phyloP scores from a whole-genome alignment of 2,113 vertebrate genomes.

The Pollachius pollachius region DNA sequence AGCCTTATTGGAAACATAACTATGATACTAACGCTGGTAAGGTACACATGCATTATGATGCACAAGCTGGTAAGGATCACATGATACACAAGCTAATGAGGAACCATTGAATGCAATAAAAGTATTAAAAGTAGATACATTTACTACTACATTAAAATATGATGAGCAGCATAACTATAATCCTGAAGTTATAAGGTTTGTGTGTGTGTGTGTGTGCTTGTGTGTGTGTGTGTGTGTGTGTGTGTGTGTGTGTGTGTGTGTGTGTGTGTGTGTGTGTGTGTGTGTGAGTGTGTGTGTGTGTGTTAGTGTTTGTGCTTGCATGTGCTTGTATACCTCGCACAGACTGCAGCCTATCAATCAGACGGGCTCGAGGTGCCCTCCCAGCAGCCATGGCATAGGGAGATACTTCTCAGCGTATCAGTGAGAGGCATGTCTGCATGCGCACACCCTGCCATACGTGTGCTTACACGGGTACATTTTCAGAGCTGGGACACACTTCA shows the following conservation, averaged over 20 bases:
- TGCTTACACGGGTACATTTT: constrained; percentile 52
- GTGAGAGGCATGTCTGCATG: constrained; percentile 21
- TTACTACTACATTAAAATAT: too few relatives aligned
- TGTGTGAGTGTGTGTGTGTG: neutral
- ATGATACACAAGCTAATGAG: neutral
- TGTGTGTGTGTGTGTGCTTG: too few relatives aligned
- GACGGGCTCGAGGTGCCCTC: too few relatives aligned
- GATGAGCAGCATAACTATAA: too few relatives aligned
- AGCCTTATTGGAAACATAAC: constrained; percentile 1
- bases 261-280: neutral
- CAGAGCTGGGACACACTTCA: constrained; percentile 39
- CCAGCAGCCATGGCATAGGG: too few relatives aligned
- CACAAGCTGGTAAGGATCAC: neutral
- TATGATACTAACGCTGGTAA: too few relatives aligned
- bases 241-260: too few relatives aligned
- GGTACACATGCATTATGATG: constrained; percentile 1
- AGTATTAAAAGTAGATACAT: too few relatives aligned
- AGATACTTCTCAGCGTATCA: neutral
- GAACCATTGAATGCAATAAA: too few relatives aligned
- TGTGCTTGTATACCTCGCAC: neutral
- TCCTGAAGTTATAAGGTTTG: too few relatives aligned
- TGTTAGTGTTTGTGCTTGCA: neutral
- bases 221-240: too few relatives aligned
- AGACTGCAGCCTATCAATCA: neutral
- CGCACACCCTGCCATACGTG: constrained; percentile 26